Evolutionary conservation across 2,888 invertebrate species (phyloP), one percentile per base, ranked within the genome.

Genomic region (Ophonus ardosiacus): DNA sequence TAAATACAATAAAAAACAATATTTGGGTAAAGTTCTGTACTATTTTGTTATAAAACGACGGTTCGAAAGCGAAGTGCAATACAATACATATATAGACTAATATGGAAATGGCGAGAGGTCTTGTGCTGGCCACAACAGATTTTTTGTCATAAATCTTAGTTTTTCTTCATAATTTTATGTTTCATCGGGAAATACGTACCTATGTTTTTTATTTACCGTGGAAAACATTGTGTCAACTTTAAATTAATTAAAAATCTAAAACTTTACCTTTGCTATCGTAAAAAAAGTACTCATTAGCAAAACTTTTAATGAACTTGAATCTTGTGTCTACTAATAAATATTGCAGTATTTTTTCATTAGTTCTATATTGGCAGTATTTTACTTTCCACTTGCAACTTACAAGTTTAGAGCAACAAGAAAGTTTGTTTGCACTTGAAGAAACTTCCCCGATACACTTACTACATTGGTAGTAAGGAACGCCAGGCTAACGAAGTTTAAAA

Each of bases 401-500:
- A 63, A 21, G 8, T 31, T 31, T 5, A 31, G 3, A 31, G 4
- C 6, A 31, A 31, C 31, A 31, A 5, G 1, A 31, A 31, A 31
- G 31, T 31, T 31, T 31, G 31, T 31, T 3, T 31, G 31, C 31
- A n/a, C 24, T 24, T n/a, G 15, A 68, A 40, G 38, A 68, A 31
- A 68, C 21, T 63, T 17, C 7, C 7, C 3, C 21, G 10, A 63
- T 24, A 24, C 63, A 4, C 31, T 31, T 1, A 6, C 5, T 31
- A 5, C 5, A 31, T 31, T 31, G 31, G 3, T 31, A 63, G 63
- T 5, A 38, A 68, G 68, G 38, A 68, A 68, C 7, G 40, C 68
- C 51, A 38, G 40, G 1, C 17, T 43, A 40, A 43, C 51, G 21
- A 65, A 81, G 63, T 81, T 63, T 51, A 65, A 81, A 81, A 81